These are phyloP conservation scores for Dioctria rufipes DNA, from an alignment of 2,888 invertebrate species.

Conservation along the genomic window DNA sequence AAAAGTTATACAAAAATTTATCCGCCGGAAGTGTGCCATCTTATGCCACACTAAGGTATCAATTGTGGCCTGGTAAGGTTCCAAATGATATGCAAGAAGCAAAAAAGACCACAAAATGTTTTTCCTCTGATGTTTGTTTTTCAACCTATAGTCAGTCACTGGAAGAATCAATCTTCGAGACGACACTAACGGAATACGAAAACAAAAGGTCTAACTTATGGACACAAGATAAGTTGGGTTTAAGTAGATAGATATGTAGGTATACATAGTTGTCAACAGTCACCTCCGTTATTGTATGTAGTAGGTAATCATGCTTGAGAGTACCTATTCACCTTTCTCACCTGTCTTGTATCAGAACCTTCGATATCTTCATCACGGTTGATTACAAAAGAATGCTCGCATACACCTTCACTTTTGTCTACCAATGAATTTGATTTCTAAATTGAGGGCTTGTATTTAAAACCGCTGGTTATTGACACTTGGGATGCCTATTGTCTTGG, in stretches of 20 bases:
- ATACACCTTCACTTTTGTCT: not conserved
- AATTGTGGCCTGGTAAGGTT: not conserved
- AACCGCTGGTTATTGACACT: not conserved
- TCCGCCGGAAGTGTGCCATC: not conserved
- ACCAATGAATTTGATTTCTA: not conserved
- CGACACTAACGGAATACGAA: slow-evolving; percentile 26
- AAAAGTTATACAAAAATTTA: not conserved
- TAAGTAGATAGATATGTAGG: no score
- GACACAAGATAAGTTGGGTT: not conserved
- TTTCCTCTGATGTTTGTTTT: not conserved
- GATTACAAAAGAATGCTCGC: not conserved
- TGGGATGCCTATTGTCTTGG: not conserved
- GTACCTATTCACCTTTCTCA: no score
- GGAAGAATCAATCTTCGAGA: slow-evolving; percentile 4
- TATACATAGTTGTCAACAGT: not conserved
- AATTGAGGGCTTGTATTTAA: not conserved
- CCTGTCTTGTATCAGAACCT: no score
- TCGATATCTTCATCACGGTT: not conserved
- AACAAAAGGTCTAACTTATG: slow-evolving; percentile 16
- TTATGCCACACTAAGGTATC: not conserved
- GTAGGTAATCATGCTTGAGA: no score
- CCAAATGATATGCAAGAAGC: not conserved
- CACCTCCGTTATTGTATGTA: not conserved
- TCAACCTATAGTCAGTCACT: not conserved
- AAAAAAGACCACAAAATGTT: not conserved